phyloP scores from a whole-genome alignment of 2,888 invertebrate genomes.

The Drosophila ezoana region DNA sequence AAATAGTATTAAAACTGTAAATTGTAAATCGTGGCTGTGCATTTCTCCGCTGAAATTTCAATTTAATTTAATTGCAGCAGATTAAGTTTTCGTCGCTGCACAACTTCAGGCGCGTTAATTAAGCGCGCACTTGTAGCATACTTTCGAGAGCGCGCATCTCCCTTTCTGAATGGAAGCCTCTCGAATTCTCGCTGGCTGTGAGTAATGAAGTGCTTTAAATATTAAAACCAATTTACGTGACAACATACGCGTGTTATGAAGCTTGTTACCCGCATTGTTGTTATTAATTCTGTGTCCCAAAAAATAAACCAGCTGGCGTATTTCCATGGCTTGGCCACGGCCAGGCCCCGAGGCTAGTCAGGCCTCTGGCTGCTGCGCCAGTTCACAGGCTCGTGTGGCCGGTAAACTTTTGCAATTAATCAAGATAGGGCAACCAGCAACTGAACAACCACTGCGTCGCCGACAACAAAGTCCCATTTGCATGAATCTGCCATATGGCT shows the following conservation, averaged over 20 bases:
- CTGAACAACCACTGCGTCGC: slow-evolving; percentile 20
- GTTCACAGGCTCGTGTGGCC: slow-evolving; percentile 43
- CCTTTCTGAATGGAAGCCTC: not conserved
- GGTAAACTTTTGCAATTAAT: slow-evolving; percentile 79
- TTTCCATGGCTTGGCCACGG: slow-evolving; percentile 56
- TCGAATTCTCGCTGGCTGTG: slow-evolving; percentile 14
- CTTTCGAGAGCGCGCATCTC: slow-evolving; percentile 37
- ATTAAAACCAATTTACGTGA: slow-evolving; percentile 79
- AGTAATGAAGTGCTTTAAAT: slow-evolving; percentile 78
- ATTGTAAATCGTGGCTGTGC: not conserved
- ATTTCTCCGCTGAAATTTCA: not conserved
- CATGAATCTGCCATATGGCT: slow-evolving; percentile 70
- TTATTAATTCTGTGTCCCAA: slow-evolving; percentile 41
- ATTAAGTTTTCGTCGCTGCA: not conserved
- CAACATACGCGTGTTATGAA: slow-evolving; percentile 77
- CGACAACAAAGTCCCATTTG: slow-evolving; percentile 67
- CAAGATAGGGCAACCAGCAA: slow-evolving; percentile 68
- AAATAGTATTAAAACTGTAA: not conserved
- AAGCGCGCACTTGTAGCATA: slow-evolving; percentile 32
- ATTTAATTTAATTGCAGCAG: slow-evolving; percentile 49
- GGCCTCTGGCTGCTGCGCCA: slow-evolving; percentile 27
- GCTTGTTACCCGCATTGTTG: slow-evolving; percentile 69
- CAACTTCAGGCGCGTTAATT: slow-evolving; percentile 34
- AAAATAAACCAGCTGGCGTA: slow-evolving; percentile 70
- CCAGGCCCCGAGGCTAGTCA: slow-evolving; percentile 19